Base-by-base conservation (phyloP, 64 coral and sea anemone genomes). In the Astreopora myriophthalma region DNA sequence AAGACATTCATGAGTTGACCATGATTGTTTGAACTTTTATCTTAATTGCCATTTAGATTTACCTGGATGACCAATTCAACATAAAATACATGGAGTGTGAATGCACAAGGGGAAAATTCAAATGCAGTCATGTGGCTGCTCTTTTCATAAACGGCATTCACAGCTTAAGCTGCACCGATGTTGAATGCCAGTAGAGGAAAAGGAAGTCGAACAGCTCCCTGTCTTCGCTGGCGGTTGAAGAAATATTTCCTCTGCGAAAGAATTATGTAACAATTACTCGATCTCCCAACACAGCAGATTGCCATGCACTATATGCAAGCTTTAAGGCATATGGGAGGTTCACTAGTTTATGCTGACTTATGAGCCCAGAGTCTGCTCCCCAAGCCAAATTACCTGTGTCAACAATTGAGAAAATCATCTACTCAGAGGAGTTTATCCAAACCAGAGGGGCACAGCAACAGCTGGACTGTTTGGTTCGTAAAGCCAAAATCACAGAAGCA, bases 401-500 rank as follows among this genome's bases (percentile, higher is more conserved):
- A 36, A 88, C 85, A 57, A 61, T 88, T n/a, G 85, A 88, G 30
- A 70, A 88, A 34, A 46, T 88, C 3, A 88, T 74, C 23, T 74
- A 33, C 28, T 88, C 68, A 35, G 69, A 88, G 3, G 85, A 88
- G 13, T 88, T 88, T 88, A 33, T 88, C 5, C 26, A 31, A 20
- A 24, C 72, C 55, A 60, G 6, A 60, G 55, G 55, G 13, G 55
- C 16, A 60, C 55, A 60, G 55, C 55, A 60, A 60, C 29, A 52
- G 17, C 69, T 69, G 34, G 69, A 51, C 27, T 88, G 51, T 74
- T 73, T 74, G 25, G n/a, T n/a, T n/a, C n/a, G n/a, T n/a, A n/a
- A n/a, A n/a, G n/a, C n/a, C n/a, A n/a, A n/a, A n/a, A n/a, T n/a
- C n/a, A n/a, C n/a, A n/a, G n/a, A n/a, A n/a, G n/a, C n/a, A n/a